Percentiles rank a stretch among this genome's conserved stretches.
Conservation (phyloP, 2,888 invertebrate genomes). For the Drosophila kuntzei region DNA sequence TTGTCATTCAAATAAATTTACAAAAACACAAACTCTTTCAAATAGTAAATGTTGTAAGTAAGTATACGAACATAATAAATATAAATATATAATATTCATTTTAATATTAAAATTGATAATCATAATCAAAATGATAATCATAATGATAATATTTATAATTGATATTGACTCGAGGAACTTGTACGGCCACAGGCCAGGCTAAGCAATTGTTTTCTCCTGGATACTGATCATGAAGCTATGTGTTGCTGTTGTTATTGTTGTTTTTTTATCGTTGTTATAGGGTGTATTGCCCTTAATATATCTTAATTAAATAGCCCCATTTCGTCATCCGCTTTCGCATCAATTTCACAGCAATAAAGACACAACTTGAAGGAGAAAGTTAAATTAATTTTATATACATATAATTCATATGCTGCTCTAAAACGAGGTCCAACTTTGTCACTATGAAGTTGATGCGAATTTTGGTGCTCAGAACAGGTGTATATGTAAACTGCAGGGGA, state of each 20-base stretch:
- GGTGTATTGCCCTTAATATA: constrained; percentile 13
- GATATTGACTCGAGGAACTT: constrained; percentile 83
- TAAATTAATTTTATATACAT: not conserved
- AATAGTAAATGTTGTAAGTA: constrained; percentile 2
- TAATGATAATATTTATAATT: constrained; percentile 37
- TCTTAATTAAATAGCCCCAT: constrained; percentile 7
- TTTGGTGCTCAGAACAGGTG: constrained; percentile 2
- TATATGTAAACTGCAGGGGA: constrained; percentile 10
- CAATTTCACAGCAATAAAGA: not conserved
- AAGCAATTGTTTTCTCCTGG: constrained; percentile 57
- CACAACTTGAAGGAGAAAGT: not conserved
- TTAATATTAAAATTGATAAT: constrained; percentile 2
- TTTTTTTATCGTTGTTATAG: constrained; percentile 8
- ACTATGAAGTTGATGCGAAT: not conserved
- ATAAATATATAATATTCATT: constrained; percentile 4
- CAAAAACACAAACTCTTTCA: constrained; percentile 14
- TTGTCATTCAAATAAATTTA: constrained; percentile 32
- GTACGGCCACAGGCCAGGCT: constrained; percentile 84
- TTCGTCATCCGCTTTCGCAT: not conserved
- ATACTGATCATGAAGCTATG: constrained; percentile 18
- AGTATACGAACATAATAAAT: constrained; percentile 12
- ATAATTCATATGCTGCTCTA: not conserved
- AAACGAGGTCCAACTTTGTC: not conserved
- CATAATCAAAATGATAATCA: constrained; percentile 18
- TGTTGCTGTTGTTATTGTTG: constrained; percentile 10